Conservation (phyloP, 1,140 invertebrate genomes). For the Anoplolepis gracilipes region DNA sequence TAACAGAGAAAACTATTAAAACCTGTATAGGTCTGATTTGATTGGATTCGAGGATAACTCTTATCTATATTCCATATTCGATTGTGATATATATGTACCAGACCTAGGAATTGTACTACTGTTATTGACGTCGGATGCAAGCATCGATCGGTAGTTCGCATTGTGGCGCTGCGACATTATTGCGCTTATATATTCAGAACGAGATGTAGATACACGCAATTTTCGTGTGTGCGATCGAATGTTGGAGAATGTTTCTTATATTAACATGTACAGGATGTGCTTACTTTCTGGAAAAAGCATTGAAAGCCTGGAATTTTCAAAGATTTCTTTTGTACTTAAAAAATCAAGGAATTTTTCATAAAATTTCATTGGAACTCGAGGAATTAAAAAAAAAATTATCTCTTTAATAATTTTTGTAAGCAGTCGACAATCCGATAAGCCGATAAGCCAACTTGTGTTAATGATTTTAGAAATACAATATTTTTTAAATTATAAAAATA, state of each 20-base stretch:
- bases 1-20: neutral
- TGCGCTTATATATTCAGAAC: neutral
- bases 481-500: too few species aligned
- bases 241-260: neutral
- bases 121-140: neutral
- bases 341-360: too few species aligned
- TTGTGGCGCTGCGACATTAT: constrained; percentile 35
- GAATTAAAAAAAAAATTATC: too few species aligned
- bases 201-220: constrained; percentile 1
- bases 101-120: constrained; percentile 24
- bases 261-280: neutral
- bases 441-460: too few species aligned
- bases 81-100: neutral
- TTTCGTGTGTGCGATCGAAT: neutral
- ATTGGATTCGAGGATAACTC: neutral
- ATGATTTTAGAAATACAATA: too few species aligned
- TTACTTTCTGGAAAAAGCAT: neutral
- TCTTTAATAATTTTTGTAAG: too few species aligned
- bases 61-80: neutral
- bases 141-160: constrained; percentile 34
- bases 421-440: too few species aligned
- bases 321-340: too few species aligned
- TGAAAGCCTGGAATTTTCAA: neutral
- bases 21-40: neutral
- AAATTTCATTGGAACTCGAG: too few species aligned